These are phyloP conservation scores for Athripsodes cinereus DNA, from an alignment of 2,888 invertebrate genomes.

Conservation along the genomic window DNA sequence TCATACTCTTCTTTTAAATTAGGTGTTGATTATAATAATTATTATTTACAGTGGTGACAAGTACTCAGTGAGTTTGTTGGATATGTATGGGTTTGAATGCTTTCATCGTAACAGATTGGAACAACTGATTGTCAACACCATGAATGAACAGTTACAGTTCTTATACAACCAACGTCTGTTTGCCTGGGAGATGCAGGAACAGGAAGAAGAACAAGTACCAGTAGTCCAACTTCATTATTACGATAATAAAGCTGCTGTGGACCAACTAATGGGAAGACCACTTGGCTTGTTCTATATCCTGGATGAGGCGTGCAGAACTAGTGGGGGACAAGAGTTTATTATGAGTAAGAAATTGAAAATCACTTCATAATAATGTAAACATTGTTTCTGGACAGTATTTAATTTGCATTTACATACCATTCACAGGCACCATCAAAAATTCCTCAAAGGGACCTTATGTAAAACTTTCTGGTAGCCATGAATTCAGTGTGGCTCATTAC, in stretches of 20 bases:
- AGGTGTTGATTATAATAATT: too few species aligned
- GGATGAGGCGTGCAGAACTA: conserved; percentile 78
- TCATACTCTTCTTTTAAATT: too few species aligned
- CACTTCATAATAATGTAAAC: too few species aligned
- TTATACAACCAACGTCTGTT: conserved; percentile 89
- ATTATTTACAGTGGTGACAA: conserved; percentile 68
- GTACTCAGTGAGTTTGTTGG: conserved; percentile 74
- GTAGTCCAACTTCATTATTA: conserved; percentile 69
- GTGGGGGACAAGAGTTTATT: conserved; percentile 64
- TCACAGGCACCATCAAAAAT: conserved; percentile 53
- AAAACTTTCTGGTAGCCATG: conserved; percentile 53
- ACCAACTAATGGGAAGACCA: conserved; percentile 79
- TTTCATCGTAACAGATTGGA: conserved; percentile 79
- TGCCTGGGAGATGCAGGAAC: conserved; percentile 81
- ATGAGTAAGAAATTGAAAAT: conserved; percentile 55
- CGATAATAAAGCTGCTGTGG: conserved; percentile 83
- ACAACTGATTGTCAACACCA: conserved; percentile 81
- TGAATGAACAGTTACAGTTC: conserved; percentile 91
- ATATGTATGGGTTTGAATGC: conserved; percentile 91
- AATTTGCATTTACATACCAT: not conserved
- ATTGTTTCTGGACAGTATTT: too few species aligned
- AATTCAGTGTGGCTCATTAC: conserved; percentile 84
- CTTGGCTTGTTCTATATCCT: conserved; percentile 77
- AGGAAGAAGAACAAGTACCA: conserved; percentile 74
- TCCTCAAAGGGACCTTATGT: conserved; percentile 50